Percentiles rank a stretch among this genome's conserved stretches.
These are phyloP conservation scores for Tiliqua scincoides DNA, from an alignment of 2,113 vertebrate genomes.

Conservation along the genomic window DNA sequence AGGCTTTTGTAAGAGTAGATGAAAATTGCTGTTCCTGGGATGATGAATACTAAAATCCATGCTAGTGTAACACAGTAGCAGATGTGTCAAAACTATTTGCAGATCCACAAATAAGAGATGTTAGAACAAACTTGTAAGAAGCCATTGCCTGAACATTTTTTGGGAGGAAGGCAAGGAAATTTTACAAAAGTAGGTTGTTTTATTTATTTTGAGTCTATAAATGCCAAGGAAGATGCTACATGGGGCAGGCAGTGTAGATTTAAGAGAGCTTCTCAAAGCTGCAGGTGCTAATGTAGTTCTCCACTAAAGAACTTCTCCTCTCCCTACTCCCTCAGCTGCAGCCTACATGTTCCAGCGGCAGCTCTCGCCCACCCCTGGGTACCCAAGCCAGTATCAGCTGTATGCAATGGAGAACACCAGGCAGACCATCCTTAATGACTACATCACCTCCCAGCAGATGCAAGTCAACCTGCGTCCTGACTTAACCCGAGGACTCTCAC, in stretches of 20 bases:
- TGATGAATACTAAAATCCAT: no score
- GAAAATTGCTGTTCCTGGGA: no score
- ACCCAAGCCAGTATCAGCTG: slow-evolving; percentile 96
- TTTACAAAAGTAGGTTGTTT: neutral
- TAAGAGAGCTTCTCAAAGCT: neutral
- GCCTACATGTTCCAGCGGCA: slow-evolving; percentile 97
- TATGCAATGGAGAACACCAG: slow-evolving; percentile 98
- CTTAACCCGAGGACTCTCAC: slow-evolving; percentile 88
- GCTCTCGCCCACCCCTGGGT: slow-evolving; percentile 90
- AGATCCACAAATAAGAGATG: neutral
- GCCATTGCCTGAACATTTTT: no score
- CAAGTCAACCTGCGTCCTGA: slow-evolving; percentile 93
- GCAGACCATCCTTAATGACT: slow-evolving; percentile 98
- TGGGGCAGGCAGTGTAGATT: no score
- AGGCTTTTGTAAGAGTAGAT: no score
- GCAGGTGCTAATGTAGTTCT: neutral
- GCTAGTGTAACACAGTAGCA: neutral
- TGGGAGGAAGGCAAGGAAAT: neutral
- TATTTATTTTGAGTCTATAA: no score
- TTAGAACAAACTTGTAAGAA: no score
- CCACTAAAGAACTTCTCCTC: no score
- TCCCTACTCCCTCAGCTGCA: slow-evolving; percentile 64
- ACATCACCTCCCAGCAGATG: slow-evolving; percentile 99
- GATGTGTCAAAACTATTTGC: neutral
- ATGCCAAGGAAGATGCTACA: no score